A percentile compares a stretch with the other conserved stretches of the same genome.
These are phyloP conservation scores for Chiloscyllium plagiosum DNA, from an alignment of 2,113 vertebrate species.

Conservation along the genomic window DNA sequence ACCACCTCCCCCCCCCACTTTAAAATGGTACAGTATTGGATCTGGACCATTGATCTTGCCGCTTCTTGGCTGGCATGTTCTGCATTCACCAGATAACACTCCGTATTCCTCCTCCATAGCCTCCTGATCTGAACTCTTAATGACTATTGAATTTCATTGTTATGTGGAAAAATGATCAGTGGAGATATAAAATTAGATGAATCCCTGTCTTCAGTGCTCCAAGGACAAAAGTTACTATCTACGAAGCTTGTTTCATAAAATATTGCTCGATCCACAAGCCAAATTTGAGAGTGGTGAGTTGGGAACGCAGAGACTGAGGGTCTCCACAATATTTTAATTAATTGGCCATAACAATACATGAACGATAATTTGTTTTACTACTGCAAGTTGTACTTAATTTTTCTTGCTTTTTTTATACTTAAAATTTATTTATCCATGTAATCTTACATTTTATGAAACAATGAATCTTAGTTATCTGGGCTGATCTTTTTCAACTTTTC, in stretches of 20 bases:
- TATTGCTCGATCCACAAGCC: background rate
- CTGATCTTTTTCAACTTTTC: background rate
- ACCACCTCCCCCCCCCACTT: background rate
- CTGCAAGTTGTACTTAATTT: background rate
- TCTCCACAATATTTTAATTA: background rate
- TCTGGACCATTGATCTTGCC: background rate
- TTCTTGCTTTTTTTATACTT: no score
- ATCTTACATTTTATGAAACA: background rate
- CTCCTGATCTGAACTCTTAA: background rate
- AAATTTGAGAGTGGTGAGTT: background rate
- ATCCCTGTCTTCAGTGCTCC: background rate
- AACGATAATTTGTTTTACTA: background rate
- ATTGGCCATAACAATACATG: background rate
- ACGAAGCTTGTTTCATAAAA: background rate
- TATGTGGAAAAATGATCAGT: background rate
- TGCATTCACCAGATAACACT: background rate
- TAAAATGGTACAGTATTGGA: background rate
- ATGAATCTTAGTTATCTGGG: background rate
- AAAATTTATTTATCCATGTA: background rate
- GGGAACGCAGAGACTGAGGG: background rate
- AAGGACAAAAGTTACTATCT: background rate
- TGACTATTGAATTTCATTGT: background rate
- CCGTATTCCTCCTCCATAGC: background rate
- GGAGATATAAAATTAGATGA: background rate
- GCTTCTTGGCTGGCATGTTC: background rate